These are phyloP conservation scores for Xenentodon cancila DNA, from an alignment of 2,797 vertebrate species.

Conservation along the genomic window DNA sequence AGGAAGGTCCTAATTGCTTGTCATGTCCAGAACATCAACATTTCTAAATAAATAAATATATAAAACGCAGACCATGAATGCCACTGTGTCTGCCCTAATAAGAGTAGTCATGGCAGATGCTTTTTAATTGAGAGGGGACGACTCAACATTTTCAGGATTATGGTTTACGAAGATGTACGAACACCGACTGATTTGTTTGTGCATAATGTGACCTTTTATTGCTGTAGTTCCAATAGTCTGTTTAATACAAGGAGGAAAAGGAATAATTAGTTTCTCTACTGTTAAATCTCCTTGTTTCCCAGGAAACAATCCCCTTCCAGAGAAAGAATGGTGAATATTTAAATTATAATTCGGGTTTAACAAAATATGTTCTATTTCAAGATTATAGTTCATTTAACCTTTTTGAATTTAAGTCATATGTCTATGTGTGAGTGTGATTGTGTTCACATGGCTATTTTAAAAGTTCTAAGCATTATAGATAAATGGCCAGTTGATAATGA, in stretches of 20 bases:
- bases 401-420: slow-evolving; percentile 19
- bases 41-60: neutral
- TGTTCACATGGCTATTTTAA: slow-evolving; percentile 48
- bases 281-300: slow-evolving; percentile 62
- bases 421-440: slow-evolving; percentile 11
- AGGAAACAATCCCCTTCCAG: slow-evolving; percentile 29
- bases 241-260: slow-evolving; percentile 46
- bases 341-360: slow-evolving; percentile 46
- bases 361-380: slow-evolving; percentile 58
- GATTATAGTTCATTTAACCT: slow-evolving; percentile 43
- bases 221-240: slow-evolving; percentile 41
- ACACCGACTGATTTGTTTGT: slow-evolving; percentile 51
- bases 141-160: slow-evolving; percentile 50
- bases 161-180: slow-evolving; percentile 45
- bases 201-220: slow-evolving; percentile 64
- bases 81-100: neutral
- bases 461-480: slow-evolving; percentile 75
- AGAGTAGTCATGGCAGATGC: neutral
- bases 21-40: no score
- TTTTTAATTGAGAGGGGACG: slow-evolving; percentile 16
- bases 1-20: no score
- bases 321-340: slow-evolving; percentile 43
- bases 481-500: slow-evolving; percentile 80
- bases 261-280: slow-evolving; percentile 58
- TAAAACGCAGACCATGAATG: neutral